Conservation (phyloP, 2,113 vertebrate genomes). For the Takifugu bimaculatus region DNA sequence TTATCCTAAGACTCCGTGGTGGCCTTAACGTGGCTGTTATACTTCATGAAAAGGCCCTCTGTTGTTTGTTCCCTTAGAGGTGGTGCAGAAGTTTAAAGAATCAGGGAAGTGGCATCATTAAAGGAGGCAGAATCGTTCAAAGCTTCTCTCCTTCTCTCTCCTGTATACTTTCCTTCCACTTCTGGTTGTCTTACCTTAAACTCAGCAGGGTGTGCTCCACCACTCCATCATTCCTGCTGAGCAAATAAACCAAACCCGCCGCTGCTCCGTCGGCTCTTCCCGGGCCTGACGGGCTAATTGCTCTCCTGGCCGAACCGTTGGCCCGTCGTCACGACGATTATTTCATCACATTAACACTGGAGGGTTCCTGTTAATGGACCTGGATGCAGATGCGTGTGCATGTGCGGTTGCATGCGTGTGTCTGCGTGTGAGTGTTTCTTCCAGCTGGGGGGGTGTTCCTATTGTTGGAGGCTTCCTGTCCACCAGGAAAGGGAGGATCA, state of each 20-base stretch:
- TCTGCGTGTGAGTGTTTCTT: constrained; percentile 22
- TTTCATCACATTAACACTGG: constrained; percentile 20
- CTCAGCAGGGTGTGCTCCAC: background rate
- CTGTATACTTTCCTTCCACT: background rate
- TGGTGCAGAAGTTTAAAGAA: background rate
- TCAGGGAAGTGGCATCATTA: too few relatives aligned
- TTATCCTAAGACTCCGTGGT: too few relatives aligned
- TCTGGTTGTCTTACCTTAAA: constrained; percentile 1
- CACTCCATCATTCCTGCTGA: constrained; percentile 16
- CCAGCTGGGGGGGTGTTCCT: constrained; percentile 44
- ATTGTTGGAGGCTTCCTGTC: constrained; percentile 72
- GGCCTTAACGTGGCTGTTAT: too few relatives aligned
- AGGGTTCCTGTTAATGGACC: constrained; percentile 3
- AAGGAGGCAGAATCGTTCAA: background rate
- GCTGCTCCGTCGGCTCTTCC: constrained; percentile 12
- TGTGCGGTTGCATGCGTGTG: constrained; percentile 17
- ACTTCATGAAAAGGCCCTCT: too few relatives aligned
- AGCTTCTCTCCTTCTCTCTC: too few relatives aligned
- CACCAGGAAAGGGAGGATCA: constrained; percentile 62
- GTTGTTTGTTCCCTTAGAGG: too few relatives aligned
- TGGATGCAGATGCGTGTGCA: constrained; percentile 1
- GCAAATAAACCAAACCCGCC: constrained; percentile 29
- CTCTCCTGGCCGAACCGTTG: constrained; percentile 1
- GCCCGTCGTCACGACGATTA: background rate
- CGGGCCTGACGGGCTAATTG: background rate